Base-by-base conservation (phyloP, 2,113 vertebrate genomes). In the Polyodon spathula region DNA sequence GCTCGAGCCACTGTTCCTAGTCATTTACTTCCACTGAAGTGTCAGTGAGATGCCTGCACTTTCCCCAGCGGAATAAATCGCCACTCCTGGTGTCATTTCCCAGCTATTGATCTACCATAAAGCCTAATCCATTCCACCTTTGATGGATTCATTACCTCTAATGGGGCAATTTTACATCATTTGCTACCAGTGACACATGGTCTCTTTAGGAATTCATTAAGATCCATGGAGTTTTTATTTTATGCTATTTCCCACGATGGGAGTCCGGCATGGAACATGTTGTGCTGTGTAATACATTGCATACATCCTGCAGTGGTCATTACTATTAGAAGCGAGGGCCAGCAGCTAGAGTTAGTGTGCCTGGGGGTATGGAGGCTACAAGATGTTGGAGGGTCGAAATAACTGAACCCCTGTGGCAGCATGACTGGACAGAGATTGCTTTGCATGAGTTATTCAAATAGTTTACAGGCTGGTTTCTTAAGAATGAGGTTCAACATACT, bases 161-260 rank as follows among this genome's bases (percentile, higher is more conserved):
- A 89, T 89, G 81, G 81, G 78, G 64, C 78, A 84, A 84, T 86
- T 88, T 89, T 86, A 84, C 86, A 86, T 84, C 85, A 78, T 87
- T 85, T 86, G 78, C 79, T 81, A 82, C 81, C 69, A 67, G 78
- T 83, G 82, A 83, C 77, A 73, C 70, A 63, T 61, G 68, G 69
- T 76, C 76, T 82, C 81, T 82, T 74, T 74, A 66, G 68, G 71
- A 77, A 80, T 79, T 76, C 59, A 68, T 84, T 74, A 77, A 81
- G 80, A 86, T 84, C 79, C 78, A 85, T 84, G 76, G 65, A 60
- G 54, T 70, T 69, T 70, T 67, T 70, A 71, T 65, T 74, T 70
- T 73, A 72, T 70, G 66, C 40, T 56, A 58, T 58, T 63, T 59
- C 40, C 16, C 16, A 7, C 40, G 43, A 15, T 27, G 43, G n/a